Evolutionary conservation across 2,888 invertebrate genomes (phyloP).

Genomic region (Phlogophora meticulosa): DNA sequence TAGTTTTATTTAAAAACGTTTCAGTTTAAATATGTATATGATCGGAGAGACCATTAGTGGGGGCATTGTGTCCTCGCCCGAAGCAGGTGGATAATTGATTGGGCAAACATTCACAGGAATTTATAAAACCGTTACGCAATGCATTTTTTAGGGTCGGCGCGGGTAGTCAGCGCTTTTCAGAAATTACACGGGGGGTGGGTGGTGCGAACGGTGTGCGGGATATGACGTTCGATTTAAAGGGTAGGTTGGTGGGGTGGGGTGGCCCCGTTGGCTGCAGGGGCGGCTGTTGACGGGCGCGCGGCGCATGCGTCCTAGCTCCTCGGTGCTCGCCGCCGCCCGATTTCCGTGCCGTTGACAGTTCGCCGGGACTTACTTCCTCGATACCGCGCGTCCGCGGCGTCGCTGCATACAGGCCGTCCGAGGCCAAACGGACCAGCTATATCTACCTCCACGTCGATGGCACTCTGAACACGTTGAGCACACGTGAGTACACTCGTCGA

Average conservation of each 20-base stretch:
- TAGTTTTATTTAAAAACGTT: conserved; percentile 39
- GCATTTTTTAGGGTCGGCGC: conserved; percentile 90
- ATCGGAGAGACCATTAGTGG: conserved; percentile 54
- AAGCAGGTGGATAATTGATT: conserved; percentile 89
- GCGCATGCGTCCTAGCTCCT: conserved; percentile 87
- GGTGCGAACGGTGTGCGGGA: conserved; percentile 84
- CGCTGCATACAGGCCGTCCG: conserved; percentile 76
- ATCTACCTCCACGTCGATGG: conserved; percentile 79
- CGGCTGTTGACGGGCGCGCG: conserved; percentile 91
- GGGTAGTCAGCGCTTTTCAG: conserved; percentile 90
- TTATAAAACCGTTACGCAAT: conserved; percentile 90
- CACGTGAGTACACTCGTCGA: conserved; percentile 79
- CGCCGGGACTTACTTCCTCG: conserved; percentile 91
- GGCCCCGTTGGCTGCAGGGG: conserved; percentile 82
- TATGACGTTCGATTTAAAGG: conserved; percentile 91
- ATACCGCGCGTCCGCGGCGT: conserved; percentile 87
- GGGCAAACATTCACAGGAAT: conserved; percentile 85
- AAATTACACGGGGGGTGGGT: conserved; percentile 86
- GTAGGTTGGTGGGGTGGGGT: conserved; percentile 78
- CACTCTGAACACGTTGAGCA: conserved; percentile 77
- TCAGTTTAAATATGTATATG: conserved; percentile 42
- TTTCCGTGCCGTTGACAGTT: conserved; percentile 93
- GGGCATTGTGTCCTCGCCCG: conserved; percentile 80
- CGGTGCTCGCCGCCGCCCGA: conserved; percentile 88
- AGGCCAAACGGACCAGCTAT: conserved; percentile 68